Evolutionary conservation across 2,113 vertebrate genomes (phyloP), one percentile per base, ranked within the genome.

Genomic region (Heliornis fulica): DNA sequence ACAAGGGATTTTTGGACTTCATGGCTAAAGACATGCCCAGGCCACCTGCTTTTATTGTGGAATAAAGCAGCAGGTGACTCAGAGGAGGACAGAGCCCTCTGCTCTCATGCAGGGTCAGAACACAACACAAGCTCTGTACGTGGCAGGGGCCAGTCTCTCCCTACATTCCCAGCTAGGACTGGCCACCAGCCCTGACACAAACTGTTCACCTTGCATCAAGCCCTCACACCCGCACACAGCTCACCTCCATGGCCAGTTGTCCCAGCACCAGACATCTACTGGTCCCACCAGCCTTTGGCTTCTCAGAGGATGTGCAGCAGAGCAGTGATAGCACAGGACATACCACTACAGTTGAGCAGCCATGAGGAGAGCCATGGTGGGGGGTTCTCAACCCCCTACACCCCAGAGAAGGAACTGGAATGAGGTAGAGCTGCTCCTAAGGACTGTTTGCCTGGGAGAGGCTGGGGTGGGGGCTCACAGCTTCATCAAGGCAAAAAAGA

Each of bases 361-460:
- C 17, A 15, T 3, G 3, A 1, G 4, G 16, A 21, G 50, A 5
- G 4, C 14, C 7, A 7, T 0, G 3, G 4, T 0, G 1, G 0
- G 0, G 5, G 7, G 8, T 2, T 28, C 26, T 20, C 50, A 31
- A 16, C 20, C 19, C 40, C 25, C 4, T 14, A 20, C 3, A 0
- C 1, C 45, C 63, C 36, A 32, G 1, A 1, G 2, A 61, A 54
- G 2, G 6, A 43, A 10, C 0, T 0, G n/a, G n/a, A n/a, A n/a
- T n/a, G n/a, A 0, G 1, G 18, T 0, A 1, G 0, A 21, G 7
- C 56, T 2, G 0, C 50, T 60, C 3, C 53, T 83, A 50, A 54
- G 26, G 43, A 66, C 15, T 4, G 6, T 46, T 21, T 46, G 46
- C 46, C 22, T 7, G 15, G 75, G 80, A 15, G 14, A 8, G 28